Evolutionary conservation across 2,113 vertebrate genomes (phyloP).

Genomic region (Boulengeromyrus knoepffleri): DNA sequence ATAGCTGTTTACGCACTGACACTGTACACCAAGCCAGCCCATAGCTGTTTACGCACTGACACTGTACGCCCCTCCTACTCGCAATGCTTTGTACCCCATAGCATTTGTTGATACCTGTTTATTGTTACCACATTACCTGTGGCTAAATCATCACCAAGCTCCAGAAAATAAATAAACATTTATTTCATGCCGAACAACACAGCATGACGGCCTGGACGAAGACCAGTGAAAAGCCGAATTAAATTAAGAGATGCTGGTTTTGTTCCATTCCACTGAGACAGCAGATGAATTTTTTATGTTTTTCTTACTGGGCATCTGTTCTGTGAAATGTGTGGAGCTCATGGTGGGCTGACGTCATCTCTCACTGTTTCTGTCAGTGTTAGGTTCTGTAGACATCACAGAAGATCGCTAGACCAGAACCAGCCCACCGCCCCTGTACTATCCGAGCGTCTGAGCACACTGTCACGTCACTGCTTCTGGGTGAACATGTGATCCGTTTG

Average conservation of each 20-base stretch:
- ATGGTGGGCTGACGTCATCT: not conserved
- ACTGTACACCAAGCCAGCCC: not conserved
- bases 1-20: not conserved
- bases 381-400: not conserved
- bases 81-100: not conserved
- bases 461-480: not conserved
- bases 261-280: not conserved
- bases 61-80: not conserved
- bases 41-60: not conserved
- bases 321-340: not conserved
- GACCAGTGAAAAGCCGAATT: not conserved
- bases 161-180: not conserved
- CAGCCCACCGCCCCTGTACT: not conserved
- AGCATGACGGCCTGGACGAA: not conserved
- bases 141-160: not conserved
- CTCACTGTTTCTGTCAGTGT: not conserved
- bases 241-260: not conserved
- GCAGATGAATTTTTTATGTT: slow-evolving; percentile 1
- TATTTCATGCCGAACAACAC: not conserved
- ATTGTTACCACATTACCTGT: not conserved
- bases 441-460: not conserved
- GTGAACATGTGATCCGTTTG: not conserved
- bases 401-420: not conserved
- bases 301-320: not conserved
- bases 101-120: not conserved